Evolutionary conservation across 2,797 vertebrate genomes (phyloP).

Genomic region (Anniella stebbinsi): DNA sequence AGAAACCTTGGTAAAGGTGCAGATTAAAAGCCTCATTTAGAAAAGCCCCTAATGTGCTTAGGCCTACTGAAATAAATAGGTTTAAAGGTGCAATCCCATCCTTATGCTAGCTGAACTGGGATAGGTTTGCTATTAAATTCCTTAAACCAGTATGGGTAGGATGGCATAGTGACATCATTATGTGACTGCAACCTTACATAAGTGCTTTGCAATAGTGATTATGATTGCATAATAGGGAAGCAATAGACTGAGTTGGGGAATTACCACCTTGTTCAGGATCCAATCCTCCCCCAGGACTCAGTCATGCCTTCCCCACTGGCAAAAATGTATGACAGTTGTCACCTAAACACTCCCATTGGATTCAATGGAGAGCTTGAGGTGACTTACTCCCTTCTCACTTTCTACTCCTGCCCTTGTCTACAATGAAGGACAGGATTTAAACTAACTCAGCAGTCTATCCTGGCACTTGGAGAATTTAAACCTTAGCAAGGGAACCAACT

Average conservation of each 20-base stretch:
- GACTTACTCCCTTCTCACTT: neutral
- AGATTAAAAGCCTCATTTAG: too few relatives aligned
- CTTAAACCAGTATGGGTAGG: neutral
- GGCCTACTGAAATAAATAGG: neutral
- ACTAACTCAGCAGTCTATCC: neutral
- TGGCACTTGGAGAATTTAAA: neutral
- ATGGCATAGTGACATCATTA: neutral
- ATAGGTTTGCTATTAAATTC: neutral
- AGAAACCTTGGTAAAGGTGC: too few relatives aligned
- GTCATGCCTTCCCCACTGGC: neutral
- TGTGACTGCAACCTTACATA: too few relatives aligned
- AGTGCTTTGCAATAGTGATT: too few relatives aligned
- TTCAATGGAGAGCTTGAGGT: neutral
- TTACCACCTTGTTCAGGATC: neutral
- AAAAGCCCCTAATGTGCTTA: neutral
- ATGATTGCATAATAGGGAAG: neutral
- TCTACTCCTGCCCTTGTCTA: too few relatives aligned
- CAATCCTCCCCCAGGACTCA: neutral
- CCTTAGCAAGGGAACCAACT: neutral
- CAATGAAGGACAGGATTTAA: neutral
- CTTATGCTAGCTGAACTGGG: neutral
- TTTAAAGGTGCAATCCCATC: neutral
- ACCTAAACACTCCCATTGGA: neutral
- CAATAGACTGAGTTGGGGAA: neutral
- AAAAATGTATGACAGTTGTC: neutral